Evolutionary conservation across 2,797 vertebrate genomes (phyloP).

Genomic region (Loriculus beryllinus): DNA sequence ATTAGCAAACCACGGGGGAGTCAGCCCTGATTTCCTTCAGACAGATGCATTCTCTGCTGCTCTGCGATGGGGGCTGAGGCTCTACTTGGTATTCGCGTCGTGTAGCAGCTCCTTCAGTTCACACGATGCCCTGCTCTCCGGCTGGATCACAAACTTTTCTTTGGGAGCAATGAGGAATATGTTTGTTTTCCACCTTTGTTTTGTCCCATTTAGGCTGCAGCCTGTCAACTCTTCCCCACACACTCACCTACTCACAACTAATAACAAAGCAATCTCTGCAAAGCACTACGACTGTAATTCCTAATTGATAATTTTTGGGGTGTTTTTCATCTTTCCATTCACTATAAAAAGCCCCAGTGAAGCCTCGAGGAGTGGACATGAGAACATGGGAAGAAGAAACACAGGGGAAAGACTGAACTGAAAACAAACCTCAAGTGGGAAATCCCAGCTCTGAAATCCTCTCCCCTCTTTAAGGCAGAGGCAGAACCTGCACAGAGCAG

Average conservation of each 20-base stretch:
- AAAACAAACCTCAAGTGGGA: neutral
- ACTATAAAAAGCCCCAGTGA: neutral
- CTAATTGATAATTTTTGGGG: neutral
- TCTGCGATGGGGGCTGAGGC: neutral
- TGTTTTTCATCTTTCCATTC: neutral
- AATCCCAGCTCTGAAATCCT: neutral
- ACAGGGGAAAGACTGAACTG: neutral
- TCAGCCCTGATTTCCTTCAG: conserved; percentile 49
- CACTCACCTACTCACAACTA: neutral
- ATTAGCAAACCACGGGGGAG: conserved; percentile 51
- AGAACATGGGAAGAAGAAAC: neutral
- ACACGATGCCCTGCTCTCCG: neutral
- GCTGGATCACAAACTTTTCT: conserved; percentile 41
- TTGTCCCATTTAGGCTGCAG: neutral
- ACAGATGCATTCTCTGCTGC: neutral
- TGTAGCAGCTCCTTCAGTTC: conserved; percentile 15
- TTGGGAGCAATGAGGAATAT: neutral
- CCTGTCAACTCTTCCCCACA: neutral
- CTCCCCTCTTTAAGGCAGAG: neutral
- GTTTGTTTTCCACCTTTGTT: neutral
- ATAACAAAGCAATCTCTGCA: neutral
- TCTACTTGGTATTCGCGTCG: conserved; percentile 29
- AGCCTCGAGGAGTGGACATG: neutral
- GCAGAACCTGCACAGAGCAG: neutral
- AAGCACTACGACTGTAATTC: neutral